phyloP scores from a whole-genome alignment of 2,888 invertebrate species.

The Mesochorus sp. region DNA sequence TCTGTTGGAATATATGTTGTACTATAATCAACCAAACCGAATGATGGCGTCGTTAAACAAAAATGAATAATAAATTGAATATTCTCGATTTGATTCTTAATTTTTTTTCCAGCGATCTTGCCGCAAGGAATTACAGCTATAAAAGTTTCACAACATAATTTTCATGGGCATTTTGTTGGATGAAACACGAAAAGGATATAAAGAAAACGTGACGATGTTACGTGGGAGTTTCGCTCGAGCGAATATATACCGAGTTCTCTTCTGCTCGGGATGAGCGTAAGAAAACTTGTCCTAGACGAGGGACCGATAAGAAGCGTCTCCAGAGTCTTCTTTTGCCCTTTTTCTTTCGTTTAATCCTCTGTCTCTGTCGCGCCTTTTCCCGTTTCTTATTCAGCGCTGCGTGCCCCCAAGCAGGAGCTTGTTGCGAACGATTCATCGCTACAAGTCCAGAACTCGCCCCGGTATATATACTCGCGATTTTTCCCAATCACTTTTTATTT shows the following conservation, averaged over 20 bases:
- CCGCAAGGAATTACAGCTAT: no score
- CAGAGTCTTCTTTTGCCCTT: constrained; percentile 8
- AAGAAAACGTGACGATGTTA: background rate
- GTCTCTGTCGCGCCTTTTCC: background rate
- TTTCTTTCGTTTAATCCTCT: background rate
- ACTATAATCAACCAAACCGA: no score
- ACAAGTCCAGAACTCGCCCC: no score
- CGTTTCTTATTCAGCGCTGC: constrained; percentile 15
- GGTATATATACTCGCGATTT: background rate
- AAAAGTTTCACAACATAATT: no score
- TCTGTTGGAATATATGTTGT: no score
- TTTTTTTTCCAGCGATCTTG: no score
- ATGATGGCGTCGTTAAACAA: no score
- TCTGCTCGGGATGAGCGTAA: background rate
- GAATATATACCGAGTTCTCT: constrained; percentile 8
- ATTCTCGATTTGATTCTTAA: no score
- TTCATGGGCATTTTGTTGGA: no score
- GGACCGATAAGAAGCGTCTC: constrained; percentile 39
- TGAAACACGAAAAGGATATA: background rate
- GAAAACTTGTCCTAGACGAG: constrained; percentile 41
- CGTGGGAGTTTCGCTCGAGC: constrained; percentile 8
- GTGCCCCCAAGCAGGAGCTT: background rate
- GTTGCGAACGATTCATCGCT: background rate
- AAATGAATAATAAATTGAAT: no score
- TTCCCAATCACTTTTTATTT: constrained; percentile 49